Evolutionary conservation across 2,888 invertebrate species (phyloP).

Genomic region (Rambutsinella grinnellia): DNA sequence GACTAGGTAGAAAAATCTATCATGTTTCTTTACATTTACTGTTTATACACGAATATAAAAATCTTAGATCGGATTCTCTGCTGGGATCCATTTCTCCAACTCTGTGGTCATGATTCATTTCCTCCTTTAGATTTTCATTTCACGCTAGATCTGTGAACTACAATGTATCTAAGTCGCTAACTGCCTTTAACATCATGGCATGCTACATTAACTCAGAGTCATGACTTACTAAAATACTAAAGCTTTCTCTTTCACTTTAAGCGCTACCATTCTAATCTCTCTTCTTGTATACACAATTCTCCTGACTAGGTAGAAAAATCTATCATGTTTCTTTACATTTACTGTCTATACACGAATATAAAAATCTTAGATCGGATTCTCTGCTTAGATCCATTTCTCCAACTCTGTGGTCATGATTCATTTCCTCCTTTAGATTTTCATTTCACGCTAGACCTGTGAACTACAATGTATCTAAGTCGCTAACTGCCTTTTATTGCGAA

Average conservation of each 20-base stretch:
- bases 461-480: slow-evolving; percentile 34
- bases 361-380: too few relatives aligned
- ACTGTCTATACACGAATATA: not conserved
- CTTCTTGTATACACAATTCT: slow-evolving; percentile 10
- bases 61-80: too few relatives aligned
- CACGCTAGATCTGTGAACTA: slow-evolving; percentile 34
- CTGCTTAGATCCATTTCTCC: not conserved
- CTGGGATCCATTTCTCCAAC: not conserved
- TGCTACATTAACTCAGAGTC: slow-evolving; percentile 37
- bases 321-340: too few relatives aligned
- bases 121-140: slow-evolving; percentile 41
- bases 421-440: slow-evolving; percentile 41
- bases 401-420: slow-evolving; percentile 40
- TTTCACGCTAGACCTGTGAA: slow-evolving; percentile 39
- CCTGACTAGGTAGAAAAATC: too few relatives aligned
- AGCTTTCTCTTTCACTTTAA: too few relatives aligned
- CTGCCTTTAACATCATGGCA: too few relatives aligned
- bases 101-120: slow-evolving; percentile 47
- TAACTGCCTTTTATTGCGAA: slow-evolving; percentile 26
- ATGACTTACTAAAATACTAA: too few relatives aligned
- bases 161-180: slow-evolving; percentile 32
- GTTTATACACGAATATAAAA: not conserved
- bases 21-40: too few relatives aligned
- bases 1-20: too few relatives aligned
- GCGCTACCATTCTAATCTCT: too few relatives aligned